A percentile compares a stretch with the other conserved stretches of the same genome.
phyloP scores from a whole-genome alignment of 2,113 vertebrate species.

The Cyprinodon variegatus region DNA sequence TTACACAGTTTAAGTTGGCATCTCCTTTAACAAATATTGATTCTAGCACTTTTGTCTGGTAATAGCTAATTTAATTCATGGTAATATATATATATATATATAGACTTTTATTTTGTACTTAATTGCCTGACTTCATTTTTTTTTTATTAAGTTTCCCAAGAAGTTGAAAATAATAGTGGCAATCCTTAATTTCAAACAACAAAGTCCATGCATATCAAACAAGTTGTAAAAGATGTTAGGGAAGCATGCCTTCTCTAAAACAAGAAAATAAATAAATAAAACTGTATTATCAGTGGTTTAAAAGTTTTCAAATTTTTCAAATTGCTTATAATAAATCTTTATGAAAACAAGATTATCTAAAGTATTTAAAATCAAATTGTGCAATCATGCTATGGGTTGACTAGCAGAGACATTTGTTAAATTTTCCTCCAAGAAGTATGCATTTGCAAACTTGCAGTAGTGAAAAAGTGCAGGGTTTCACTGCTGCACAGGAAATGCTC shows the following conservation, averaged over 20 bases:
- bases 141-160: not conserved
- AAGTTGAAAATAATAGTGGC: not conserved
- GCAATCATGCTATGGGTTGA: no score
- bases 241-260: no score
- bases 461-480: not conserved
- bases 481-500: conserved; percentile 33
- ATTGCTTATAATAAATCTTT: not conserved
- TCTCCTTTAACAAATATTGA: no score
- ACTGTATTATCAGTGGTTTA: not conserved
- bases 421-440: conserved; percentile 11
- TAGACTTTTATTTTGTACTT: not conserved
- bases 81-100: no score
- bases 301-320: not conserved
- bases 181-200: not conserved
- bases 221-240: not conserved
- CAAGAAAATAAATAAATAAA: not conserved
- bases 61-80: no score
- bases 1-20: no score
- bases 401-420: not conserved
- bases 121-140: no score
- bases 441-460: conserved; percentile 41
- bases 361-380: not conserved
- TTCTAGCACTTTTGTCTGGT: no score
- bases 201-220: not conserved
- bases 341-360: not conserved